These are phyloP conservation scores for Myathropa florea DNA, from an alignment of 2,888 invertebrate genomes.

Conservation along the genomic window DNA sequence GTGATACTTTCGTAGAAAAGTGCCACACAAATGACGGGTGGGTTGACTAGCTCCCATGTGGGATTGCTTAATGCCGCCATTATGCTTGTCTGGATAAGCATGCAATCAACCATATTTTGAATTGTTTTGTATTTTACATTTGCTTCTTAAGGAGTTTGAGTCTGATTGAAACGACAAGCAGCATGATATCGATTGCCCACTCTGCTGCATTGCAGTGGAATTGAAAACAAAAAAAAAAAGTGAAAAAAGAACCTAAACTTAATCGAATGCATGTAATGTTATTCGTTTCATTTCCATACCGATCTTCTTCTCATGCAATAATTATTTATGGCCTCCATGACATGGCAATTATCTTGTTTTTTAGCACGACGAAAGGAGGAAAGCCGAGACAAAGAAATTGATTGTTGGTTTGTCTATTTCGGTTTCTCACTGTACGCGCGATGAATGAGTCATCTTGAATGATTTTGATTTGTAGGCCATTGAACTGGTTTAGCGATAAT, in stretches of 20 bases:
- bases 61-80: conserved; percentile 23
- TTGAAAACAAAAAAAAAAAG: not conserved
- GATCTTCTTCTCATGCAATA: conserved; percentile 1
- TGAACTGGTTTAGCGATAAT: conserved; percentile 17
- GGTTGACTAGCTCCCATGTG: not conserved
- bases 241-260: not conserved
- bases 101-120: conserved; percentile 3
- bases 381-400: conserved; percentile 7
- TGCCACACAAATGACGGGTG: conserved; percentile 4
- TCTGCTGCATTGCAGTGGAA: conserved; percentile 3
- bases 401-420: conserved; percentile 3
- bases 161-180: not conserved
- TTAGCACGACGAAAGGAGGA: conserved; percentile 2
- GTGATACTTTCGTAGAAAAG: conserved; percentile 25
- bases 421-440: not conserved
- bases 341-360: conserved; percentile 15
- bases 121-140: conserved; percentile 6
- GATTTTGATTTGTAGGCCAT: conserved; percentile 30
- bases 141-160: not conserved
- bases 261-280: conserved; percentile 10
- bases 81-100: conserved; percentile 13
- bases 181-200: conserved; percentile 3
- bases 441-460: conserved; percentile 25
- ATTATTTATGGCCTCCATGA: conserved; percentile 12
- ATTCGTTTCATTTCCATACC: conserved; percentile 1